phyloP scores from a whole-genome alignment of 1,140 invertebrate species.

The Platorchestia sp. region DNA sequence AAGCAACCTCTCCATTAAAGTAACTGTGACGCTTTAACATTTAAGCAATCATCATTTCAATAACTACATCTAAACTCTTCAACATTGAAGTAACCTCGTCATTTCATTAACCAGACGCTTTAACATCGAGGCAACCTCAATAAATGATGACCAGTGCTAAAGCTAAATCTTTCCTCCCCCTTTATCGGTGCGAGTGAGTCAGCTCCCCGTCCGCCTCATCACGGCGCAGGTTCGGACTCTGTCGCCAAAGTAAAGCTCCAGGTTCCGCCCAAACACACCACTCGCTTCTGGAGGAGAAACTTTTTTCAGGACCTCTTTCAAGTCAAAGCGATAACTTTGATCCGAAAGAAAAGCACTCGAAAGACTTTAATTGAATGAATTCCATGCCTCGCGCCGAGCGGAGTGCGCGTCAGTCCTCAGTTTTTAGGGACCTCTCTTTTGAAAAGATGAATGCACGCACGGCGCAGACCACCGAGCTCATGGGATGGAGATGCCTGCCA shows the following conservation, averaged over 20 bases:
- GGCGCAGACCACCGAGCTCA: not conserved
- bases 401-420: slow-evolving; percentile 2
- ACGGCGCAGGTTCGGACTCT: not conserved
- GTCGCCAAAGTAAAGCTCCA: slow-evolving; percentile 35
- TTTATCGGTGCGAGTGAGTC: not conserved
- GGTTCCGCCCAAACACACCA: slow-evolving; percentile 44
- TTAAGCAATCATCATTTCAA: too few species aligned
- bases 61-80: not conserved
- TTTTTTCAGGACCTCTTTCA: slow-evolving; percentile 45
- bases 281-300: slow-evolving; percentile 40
- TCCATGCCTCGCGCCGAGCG: slow-evolving; percentile 7
- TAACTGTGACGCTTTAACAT: too few species aligned
- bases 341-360: slow-evolving; percentile 55
- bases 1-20: too few species aligned
- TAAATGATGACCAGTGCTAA: too few species aligned
- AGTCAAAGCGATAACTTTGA: slow-evolving; percentile 49
- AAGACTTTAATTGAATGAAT: slow-evolving; percentile 55
- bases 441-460: not conserved
- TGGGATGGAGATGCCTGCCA: not conserved
- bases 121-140: too few species aligned
- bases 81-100: not conserved
- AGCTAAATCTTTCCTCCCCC: not conserved
- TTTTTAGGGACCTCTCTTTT: slow-evolving; percentile 39
- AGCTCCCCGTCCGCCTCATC: not conserved
- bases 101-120: too few species aligned